These are phyloP conservation scores for Acipenser oxyrinchus DNA, from an alignment of 2,797 vertebrate genomes.

Conservation along the genomic window DNA sequence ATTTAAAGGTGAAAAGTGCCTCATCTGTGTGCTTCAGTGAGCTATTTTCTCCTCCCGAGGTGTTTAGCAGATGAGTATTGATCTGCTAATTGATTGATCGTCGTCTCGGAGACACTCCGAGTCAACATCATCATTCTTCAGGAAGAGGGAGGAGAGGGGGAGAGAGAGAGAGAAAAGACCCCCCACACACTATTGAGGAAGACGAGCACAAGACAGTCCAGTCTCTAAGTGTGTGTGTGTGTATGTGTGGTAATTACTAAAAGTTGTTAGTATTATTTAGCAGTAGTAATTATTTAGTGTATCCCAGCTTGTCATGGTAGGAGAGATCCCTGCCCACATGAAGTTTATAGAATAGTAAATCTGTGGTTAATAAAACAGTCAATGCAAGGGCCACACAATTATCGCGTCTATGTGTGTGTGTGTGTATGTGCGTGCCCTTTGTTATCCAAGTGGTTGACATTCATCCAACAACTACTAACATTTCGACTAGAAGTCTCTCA, in stretches of 20 bases:
- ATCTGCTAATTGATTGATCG: conserved; percentile 62
- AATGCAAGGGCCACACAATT: too few relatives aligned
- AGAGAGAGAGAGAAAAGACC: neutral
- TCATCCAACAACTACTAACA: too few relatives aligned
- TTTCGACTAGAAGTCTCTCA: too few relatives aligned
- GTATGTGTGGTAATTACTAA: too few relatives aligned
- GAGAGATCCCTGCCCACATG: too few relatives aligned
- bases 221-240: conserved; percentile 13
- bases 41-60: conserved; percentile 43
- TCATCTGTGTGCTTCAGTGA: conserved; percentile 48
- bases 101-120: conserved; percentile 41
- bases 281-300: too few relatives aligned
- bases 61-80: conserved; percentile 54
- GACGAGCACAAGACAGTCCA: conserved; percentile 7
- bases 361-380: too few relatives aligned
- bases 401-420: neutral
- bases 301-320: too few relatives aligned
- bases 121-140: conserved; percentile 52
- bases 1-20: conserved; percentile 36
- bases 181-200: conserved; percentile 11
- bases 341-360: too few relatives aligned
- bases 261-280: too few relatives aligned
- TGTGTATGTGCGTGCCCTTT: neutral
- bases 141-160: conserved; percentile 19
- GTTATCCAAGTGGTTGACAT: neutral